These are phyloP conservation scores for Chrysopa pallens DNA, from an alignment of 1,140 invertebrate genomes.

Conservation along the genomic window DNA sequence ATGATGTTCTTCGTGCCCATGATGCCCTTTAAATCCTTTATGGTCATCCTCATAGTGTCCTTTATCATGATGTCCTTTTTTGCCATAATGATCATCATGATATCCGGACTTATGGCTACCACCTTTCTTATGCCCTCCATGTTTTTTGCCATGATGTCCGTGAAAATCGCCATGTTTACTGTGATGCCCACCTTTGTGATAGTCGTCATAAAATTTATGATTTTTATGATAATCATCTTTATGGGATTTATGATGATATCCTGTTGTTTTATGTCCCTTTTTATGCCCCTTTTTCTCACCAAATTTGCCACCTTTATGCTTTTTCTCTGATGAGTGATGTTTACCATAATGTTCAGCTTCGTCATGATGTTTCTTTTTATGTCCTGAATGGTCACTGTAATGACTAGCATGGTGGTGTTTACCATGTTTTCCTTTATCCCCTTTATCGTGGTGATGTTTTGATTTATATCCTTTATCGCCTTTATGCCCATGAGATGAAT, in stretches of 20 bases:
- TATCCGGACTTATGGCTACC: slow-evolving; percentile 47
- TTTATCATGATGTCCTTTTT: slow-evolving; percentile 54
- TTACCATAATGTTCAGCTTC: slow-evolving; percentile 43
- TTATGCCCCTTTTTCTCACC: slow-evolving; percentile 63
- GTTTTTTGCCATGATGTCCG: slow-evolving; percentile 46
- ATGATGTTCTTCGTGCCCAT: slow-evolving; percentile 44
- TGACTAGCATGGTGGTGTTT: slow-evolving; percentile 51
- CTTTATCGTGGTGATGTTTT: slow-evolving; percentile 45
- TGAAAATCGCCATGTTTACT: slow-evolving; percentile 45
- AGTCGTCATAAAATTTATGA: slow-evolving; percentile 68
- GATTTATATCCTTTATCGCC: slow-evolving; percentile 47
- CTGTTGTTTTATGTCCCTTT: slow-evolving; percentile 51
- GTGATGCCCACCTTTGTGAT: slow-evolving; percentile 50
- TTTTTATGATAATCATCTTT: slow-evolving; percentile 71
- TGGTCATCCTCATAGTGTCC: slow-evolving; percentile 42
- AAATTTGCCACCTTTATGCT: slow-evolving; percentile 55
- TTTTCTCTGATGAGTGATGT: slow-evolving; percentile 55
- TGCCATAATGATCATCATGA: slow-evolving; percentile 50
- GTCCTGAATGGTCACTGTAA: slow-evolving; percentile 50
- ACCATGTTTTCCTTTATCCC: slow-evolving; percentile 49
- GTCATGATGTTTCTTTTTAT: slow-evolving; percentile 59
- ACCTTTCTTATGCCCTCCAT: slow-evolving; percentile 51
- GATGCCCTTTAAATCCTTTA: slow-evolving; percentile 38
- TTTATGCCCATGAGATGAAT: slow-evolving; percentile 41
- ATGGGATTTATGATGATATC: slow-evolving; percentile 60